These are phyloP conservation scores for Cyclura pinguis DNA, from an alignment of 2,797 vertebrate species.

Conservation along the genomic window DNA sequence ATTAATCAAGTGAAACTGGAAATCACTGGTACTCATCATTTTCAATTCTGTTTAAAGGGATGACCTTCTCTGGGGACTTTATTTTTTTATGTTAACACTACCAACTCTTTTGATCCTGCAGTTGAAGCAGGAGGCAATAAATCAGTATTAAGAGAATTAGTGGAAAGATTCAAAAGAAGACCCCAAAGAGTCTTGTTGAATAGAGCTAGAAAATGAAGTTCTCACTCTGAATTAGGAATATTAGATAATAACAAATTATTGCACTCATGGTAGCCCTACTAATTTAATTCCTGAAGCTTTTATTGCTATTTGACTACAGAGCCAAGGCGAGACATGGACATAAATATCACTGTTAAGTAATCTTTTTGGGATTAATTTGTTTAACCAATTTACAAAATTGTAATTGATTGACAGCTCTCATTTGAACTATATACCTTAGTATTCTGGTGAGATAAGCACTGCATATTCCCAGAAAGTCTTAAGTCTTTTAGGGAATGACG, in stretches of 20 bases:
- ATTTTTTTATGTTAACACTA: neutral
- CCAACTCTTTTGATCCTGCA: neutral
- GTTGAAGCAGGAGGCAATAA: neutral
- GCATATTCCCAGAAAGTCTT: neutral
- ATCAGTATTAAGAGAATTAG: constrained; percentile 6
- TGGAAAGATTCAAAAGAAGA: neutral
- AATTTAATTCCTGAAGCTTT: constrained; percentile 17
- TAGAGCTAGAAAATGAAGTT: neutral
- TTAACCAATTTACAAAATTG: constrained; percentile 18
- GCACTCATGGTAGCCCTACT: neutral
- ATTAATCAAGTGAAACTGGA: neutral
- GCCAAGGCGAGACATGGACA: neutral
- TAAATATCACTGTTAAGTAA: constrained; percentile 23
- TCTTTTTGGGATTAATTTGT: constrained; percentile 27
- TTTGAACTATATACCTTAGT: constrained; percentile 5
- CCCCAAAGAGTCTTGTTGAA: neutral
- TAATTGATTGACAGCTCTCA: constrained; percentile 4
- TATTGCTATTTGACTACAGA: constrained; percentile 14
- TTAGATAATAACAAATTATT: constrained; percentile 35
- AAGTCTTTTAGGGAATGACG: neutral
- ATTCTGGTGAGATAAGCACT: constrained; percentile 1
- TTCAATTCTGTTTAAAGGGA: neutral
- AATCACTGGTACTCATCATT: neutral
- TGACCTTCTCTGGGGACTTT: neutral
- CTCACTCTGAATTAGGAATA: constrained; percentile 11